These are phyloP conservation scores for Phodopus roborovskii DNA, from an alignment of 2,113 vertebrate species.

Conservation along the genomic window DNA sequence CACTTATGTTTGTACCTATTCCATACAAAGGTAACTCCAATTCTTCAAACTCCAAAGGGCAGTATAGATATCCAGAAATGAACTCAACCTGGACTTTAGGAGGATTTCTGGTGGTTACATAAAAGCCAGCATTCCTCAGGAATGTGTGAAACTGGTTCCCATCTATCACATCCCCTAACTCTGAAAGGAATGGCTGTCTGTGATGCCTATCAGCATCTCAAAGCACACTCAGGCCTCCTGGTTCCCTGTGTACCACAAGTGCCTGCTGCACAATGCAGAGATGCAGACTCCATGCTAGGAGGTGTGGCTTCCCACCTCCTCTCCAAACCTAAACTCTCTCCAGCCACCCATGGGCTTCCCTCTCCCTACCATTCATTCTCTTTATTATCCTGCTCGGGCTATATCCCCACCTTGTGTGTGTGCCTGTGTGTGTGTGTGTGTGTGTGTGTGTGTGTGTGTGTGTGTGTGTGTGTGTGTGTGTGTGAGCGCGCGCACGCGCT, in stretches of 20 bases:
- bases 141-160: neutral
- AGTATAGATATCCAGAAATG: neutral
- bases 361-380: neutral
- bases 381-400: neutral
- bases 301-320: neutral
- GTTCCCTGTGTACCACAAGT: neutral
- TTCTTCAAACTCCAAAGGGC: neutral
- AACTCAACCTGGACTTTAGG: neutral
- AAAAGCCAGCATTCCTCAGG: neutral
- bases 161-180: neutral
- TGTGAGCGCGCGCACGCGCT: no score
- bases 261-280: neutral
- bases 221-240: neutral
- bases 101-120: neutral
- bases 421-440: no score
- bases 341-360: neutral
- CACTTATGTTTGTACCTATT: no score
- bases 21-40: neutral
- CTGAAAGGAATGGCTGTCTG: neutral
- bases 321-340: neutral
- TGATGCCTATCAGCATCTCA: neutral
- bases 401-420: neutral
- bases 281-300: neutral
- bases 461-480: no score
- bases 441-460: no score